Evolutionary conservation across 2,797 vertebrate genomes (phyloP).

Genomic region (Tragelaphus oryx): DNA sequence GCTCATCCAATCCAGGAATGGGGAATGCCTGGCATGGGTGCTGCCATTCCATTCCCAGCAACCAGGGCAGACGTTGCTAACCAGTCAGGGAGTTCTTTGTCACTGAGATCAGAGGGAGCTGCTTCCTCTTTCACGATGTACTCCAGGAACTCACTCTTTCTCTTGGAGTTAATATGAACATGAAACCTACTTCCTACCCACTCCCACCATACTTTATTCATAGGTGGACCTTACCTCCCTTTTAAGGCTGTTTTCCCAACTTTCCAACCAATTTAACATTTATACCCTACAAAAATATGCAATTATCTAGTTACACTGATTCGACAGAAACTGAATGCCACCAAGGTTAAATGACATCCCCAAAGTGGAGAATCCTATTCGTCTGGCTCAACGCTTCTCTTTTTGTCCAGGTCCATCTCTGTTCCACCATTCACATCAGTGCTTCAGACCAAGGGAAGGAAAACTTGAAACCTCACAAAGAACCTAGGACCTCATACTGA

Average conservation of each 20-base stretch:
- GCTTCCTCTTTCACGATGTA: neutral
- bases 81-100: neutral
- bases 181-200: neutral
- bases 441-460: neutral
- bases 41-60: neutral
- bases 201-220: neutral
- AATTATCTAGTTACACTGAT: neutral
- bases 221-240: neutral
- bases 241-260: neutral
- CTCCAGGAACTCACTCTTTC: neutral
- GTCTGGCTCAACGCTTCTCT: neutral
- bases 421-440: neutral
- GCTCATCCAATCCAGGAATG: neutral
- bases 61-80: conserved; percentile 20
- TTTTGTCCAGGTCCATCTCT: neutral
- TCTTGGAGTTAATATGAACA: neutral
- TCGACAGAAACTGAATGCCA: neutral
- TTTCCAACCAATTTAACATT: neutral
- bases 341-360: neutral
- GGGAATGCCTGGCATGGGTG: neutral
- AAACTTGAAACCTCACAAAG: neutral
- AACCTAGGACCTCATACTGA: neutral
- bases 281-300: neutral
- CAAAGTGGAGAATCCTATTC: neutral
- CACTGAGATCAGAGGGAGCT: neutral